These are phyloP conservation scores for Chaenocephalus aceratus DNA, from an alignment of 2,113 vertebrate species.

Conservation along the genomic window DNA sequence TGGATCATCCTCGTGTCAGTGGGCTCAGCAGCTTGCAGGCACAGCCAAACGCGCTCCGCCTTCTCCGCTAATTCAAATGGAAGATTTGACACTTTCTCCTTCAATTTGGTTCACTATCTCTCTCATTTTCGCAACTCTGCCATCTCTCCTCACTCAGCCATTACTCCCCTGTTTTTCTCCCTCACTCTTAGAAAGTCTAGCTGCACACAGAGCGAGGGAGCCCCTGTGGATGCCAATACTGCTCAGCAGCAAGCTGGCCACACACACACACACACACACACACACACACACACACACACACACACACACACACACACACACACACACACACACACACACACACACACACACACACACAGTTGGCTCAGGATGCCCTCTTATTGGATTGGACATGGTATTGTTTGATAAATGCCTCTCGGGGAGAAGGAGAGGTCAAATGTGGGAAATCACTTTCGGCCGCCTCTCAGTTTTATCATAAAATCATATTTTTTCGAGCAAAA, in stretches of 20 bases:
- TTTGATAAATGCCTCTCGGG: conserved; percentile 40
- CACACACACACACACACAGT: not conserved
- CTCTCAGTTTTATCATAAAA: conserved; percentile 31
- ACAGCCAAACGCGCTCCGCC: conserved; percentile 13
- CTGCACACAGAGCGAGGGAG: conserved; percentile 23
- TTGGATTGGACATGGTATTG: conserved; percentile 36
- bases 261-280: too few species aligned
- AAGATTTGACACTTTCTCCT: conserved; percentile 28
- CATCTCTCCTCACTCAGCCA: not conserved
- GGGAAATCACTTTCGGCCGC: conserved; percentile 26
- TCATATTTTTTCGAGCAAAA: conserved; percentile 20
- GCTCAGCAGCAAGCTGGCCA: conserved; percentile 22
- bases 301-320: conserved; percentile 2
- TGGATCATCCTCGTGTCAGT: conserved; percentile 40
- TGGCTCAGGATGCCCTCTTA: conserved; percentile 39
- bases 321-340: conserved; percentile 4
- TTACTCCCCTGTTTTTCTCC: conserved; percentile 1
- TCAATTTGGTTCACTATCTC: conserved; percentile 15
- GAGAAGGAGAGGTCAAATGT: conserved; percentile 6
- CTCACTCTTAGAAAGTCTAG: not conserved
- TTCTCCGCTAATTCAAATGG: conserved; percentile 34
- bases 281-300: too few species aligned
- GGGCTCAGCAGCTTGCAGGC: conserved; percentile 4
- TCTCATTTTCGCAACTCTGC: not conserved
- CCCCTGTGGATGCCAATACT: conserved; percentile 25